Evolutionary conservation across 2,888 invertebrate genomes (phyloP).

Genomic region (Euspilapteryx auroguttella): DNA sequence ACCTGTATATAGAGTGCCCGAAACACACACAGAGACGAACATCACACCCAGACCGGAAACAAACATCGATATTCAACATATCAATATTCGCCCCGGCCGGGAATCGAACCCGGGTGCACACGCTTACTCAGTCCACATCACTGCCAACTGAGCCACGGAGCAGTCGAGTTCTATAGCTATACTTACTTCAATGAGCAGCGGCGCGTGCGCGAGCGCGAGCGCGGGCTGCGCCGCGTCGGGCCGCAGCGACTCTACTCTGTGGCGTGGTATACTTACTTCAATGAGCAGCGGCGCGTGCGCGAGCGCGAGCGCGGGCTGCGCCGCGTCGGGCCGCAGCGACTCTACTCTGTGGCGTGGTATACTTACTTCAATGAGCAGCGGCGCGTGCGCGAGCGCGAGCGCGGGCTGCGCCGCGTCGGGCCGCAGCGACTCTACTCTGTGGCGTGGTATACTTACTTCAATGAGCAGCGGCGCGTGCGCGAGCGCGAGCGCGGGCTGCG

Average conservation of each 20-base stretch:
- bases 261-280: slow-evolving; percentile 34
- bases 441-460: slow-evolving; percentile 34
- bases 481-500: slow-evolving; percentile 26
- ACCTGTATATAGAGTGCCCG: no score
- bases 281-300: slow-evolving; percentile 40
- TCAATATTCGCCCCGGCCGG: no score
- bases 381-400: slow-evolving; percentile 39
- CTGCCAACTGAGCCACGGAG: no score
- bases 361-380: slow-evolving; percentile 34
- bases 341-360: no score
- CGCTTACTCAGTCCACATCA: no score
- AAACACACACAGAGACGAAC: no score
- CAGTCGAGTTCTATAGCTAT: no score
- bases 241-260: slow-evolving; percentile 28
- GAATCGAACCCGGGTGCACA: no score
- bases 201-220: slow-evolving; percentile 39
- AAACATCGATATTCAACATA: no score
- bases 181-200: slow-evolving; percentile 34
- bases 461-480: slow-evolving; percentile 40
- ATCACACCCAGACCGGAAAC: no score
- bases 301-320: slow-evolving; percentile 26
- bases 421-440: slow-evolving; percentile 28
- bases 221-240: slow-evolving; percentile 22
- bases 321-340: slow-evolving; percentile 23
- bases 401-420: slow-evolving; percentile 22